A percentile compares a stretch with the other conserved stretches of the same genome.
Conservation (phyloP, 1,140 invertebrate species). For the Acromyrmex echinatior region DNA sequence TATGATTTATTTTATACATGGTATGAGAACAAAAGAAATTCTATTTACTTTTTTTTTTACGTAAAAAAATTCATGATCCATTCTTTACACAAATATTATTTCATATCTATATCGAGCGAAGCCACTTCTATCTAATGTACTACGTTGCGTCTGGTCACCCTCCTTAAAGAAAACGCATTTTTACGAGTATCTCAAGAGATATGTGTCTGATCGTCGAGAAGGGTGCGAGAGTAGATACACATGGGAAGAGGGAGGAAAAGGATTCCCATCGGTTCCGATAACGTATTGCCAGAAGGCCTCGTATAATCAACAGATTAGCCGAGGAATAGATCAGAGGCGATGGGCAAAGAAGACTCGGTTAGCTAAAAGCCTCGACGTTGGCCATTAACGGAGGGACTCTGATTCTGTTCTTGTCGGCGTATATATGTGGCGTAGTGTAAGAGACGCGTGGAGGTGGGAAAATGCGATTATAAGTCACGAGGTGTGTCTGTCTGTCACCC, state of each 20-base stretch:
- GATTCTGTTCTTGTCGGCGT: conserved; percentile 80
- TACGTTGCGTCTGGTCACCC: neutral
- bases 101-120: neutral
- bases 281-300: conserved; percentile 84
- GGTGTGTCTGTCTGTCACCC: conserved; percentile 81
- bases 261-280: conserved; percentile 81
- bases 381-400: conserved; percentile 85
- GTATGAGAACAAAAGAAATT: neutral
- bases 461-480: conserved; percentile 87
- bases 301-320: conserved; percentile 87
- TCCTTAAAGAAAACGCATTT: conserved; percentile 65
- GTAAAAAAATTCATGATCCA: neutral
- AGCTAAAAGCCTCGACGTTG: conserved; percentile 86
- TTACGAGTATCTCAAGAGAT: conserved; percentile 58
- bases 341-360: conserved; percentile 81
- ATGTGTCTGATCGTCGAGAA: conserved; percentile 47
- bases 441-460: conserved; percentile 80
- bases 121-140: neutral
- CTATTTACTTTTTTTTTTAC: neutral
- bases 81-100: neutral
- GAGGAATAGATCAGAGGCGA: conserved; percentile 85
- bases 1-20: neutral
- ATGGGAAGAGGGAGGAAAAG: conserved; percentile 72
- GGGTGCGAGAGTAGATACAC: conserved; percentile 69
- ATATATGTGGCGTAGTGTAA: conserved; percentile 66